A percentile compares a stretch with the other conserved stretches of the same genome.
Conservation (phyloP, 2,888 invertebrate genomes). For the Drosophila setosimentum region DNA sequence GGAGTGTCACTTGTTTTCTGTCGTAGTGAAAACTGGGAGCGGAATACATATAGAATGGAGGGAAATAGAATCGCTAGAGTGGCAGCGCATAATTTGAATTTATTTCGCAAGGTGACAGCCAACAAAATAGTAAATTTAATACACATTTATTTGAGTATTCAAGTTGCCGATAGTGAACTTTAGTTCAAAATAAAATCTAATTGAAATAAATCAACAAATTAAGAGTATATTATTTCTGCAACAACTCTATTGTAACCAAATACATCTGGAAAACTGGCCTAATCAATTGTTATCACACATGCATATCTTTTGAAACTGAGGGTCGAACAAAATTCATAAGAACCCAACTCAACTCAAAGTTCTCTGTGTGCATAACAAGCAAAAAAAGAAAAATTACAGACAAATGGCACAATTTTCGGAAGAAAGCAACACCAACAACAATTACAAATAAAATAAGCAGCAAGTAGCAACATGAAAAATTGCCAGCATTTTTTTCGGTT, state of each 20-base stretch:
- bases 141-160: slow-evolving; percentile 32
- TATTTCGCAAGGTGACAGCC: slow-evolving; percentile 56
- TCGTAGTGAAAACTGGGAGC: slow-evolving; percentile 47
- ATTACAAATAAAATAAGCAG: slow-evolving; percentile 24
- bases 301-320: slow-evolving; percentile 6
- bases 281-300: slow-evolving; percentile 24
- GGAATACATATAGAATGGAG: slow-evolving; percentile 21
- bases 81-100: slow-evolving; percentile 67
- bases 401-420: slow-evolving; percentile 54
- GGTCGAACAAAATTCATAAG: slow-evolving; percentile 16
- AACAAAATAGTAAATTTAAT: slow-evolving; percentile 32
- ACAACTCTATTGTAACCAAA: neutral
- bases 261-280: slow-evolving; percentile 26
- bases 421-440: slow-evolving; percentile 18
- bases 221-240: neutral
- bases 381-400: slow-evolving; percentile 26
- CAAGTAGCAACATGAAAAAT: slow-evolving; percentile 44
- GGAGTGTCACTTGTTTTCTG: slow-evolving; percentile 56
- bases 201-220: slow-evolving; percentile 32
- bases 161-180: slow-evolving; percentile 20
- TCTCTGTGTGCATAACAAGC: slow-evolving; percentile 26
- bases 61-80: slow-evolving; percentile 31
- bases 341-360: slow-evolving; percentile 31
- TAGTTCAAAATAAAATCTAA: slow-evolving; percentile 19
- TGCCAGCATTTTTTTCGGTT: slow-evolving; percentile 48